Base-by-base conservation (phyloP, 1,140 invertebrate species). In the Zaprionus ornatus region DNA sequence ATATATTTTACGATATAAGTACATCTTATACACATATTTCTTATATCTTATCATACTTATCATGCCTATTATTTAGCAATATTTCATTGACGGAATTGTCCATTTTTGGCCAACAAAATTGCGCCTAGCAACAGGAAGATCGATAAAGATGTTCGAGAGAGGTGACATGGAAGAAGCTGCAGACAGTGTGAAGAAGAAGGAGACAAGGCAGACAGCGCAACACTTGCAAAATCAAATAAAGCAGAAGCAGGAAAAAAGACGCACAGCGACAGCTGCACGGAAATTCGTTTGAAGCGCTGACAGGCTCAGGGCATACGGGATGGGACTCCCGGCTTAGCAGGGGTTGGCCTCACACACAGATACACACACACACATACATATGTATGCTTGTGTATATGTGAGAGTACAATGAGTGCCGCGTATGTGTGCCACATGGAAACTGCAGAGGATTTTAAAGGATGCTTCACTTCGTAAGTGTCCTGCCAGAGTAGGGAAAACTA, bases 341-440 rank as follows among this genome's bases (percentile, higher is more conserved):
- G 83, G 83, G 83, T 88, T 88, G 84, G 68, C 83, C 73, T 60
- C 66, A 25, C 61, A 80, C 29, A 62, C 29, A 57, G 32, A 21
- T 55, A 72, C 29, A 72, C 48, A 69, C 55, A 25, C 21, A 60
- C 37, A 64, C 27, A 74, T 17, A 63, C 32, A 63, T 42, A 52
- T n/a, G 17, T 21, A 13, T 7, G n/a, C n/a, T n/a, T n/a, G n/a
- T n/a, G n/a, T n/a, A 15, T 4, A 12, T 21, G 13, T 50, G 17
- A 52, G 59, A 37, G 48, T 19, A 69, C 42, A 83, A 82, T 74
- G 50, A 52, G 63, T 37, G 23, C 42, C 59, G 50, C 84, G 77
- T 87, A 87, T 87, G 84, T 87, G 77, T 87, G 84, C 84, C 84
- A 87, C 66, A 87, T 88, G 84, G 77, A 83, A 86, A 83, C 83